phyloP scores from a whole-genome alignment of 2,797 vertebrate species.

The Mormyrus hasselquistii region DNA sequence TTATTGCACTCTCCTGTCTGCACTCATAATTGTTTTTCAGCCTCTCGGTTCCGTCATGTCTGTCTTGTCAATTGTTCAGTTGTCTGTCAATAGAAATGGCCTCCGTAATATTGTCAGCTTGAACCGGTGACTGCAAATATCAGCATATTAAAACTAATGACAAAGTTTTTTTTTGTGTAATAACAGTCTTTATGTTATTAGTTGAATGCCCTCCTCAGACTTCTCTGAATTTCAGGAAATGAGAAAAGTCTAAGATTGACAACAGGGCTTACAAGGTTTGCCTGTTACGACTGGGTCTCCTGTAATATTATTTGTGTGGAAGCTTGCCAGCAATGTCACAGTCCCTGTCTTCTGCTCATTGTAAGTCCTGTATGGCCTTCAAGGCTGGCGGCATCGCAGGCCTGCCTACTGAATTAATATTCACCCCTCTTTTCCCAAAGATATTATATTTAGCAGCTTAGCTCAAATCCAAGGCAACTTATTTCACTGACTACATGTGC shows the following conservation, averaged over 20 bases:
- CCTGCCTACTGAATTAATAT: not conserved
- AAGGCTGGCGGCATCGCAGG: not conserved
- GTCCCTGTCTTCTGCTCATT: not conserved
- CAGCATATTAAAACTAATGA: not conserved
- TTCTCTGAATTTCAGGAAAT: slow-evolving; percentile 1
- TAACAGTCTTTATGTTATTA: slow-evolving; percentile 1
- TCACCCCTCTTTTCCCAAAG: not conserved
- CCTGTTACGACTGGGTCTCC: not conserved
- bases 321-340: not conserved
- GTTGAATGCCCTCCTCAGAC: not conserved
- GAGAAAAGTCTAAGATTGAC: not conserved
- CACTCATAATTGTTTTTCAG: not conserved
- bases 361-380: not conserved
- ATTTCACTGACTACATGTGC: not conserved
- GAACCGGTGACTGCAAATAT: not conserved
- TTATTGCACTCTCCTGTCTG: not conserved
- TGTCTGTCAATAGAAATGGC: not conserved
- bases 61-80: not conserved
- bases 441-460: slow-evolving; percentile 4
- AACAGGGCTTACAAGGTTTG: not conserved
- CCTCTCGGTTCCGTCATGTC: not conserved
- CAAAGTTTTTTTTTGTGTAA: not conserved
- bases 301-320: not conserved
- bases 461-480: not conserved
- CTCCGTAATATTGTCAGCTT: not conserved